Evolutionary conservation across 2,113 vertebrate species (phyloP).

Genomic region (Regulus satrapa): DNA sequence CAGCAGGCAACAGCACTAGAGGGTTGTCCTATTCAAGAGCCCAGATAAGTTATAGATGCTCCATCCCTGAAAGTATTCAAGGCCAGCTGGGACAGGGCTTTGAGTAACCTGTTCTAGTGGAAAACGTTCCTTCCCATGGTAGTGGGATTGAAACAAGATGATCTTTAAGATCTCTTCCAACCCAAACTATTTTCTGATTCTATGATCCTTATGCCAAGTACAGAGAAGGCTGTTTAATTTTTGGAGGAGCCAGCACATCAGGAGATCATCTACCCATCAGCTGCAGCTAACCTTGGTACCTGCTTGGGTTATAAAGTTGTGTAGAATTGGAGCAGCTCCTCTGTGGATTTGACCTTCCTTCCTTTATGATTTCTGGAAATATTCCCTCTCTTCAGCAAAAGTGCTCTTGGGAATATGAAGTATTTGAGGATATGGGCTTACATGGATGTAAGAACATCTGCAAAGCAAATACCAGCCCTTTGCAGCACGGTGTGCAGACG

Average conservation of each 20-base stretch:
- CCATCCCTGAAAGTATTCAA: neutral
- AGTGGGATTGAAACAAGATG: neutral
- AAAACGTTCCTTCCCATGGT: neutral
- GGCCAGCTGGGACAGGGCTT: neutral
- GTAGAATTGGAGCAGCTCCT: neutral
- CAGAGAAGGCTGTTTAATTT: neutral
- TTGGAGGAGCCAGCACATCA: neutral
- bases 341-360: neutral
- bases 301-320: neutral
- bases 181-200: neutral
- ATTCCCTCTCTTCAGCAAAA: neutral
- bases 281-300: neutral
- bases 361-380: neutral
- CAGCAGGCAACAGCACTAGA: neutral
- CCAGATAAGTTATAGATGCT: neutral
- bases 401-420: neutral
- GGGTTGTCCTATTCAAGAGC: neutral
- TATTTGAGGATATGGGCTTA: neutral
- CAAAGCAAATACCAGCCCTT: neutral
- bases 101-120: neutral
- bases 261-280: neutral
- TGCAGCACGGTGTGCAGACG: fast-evolving
- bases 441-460: fast-evolving
- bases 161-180: neutral
- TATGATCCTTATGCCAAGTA: neutral